Evolutionary conservation across 2,888 invertebrate species (phyloP).

Genomic region (Eretmocerus hayati): DNA sequence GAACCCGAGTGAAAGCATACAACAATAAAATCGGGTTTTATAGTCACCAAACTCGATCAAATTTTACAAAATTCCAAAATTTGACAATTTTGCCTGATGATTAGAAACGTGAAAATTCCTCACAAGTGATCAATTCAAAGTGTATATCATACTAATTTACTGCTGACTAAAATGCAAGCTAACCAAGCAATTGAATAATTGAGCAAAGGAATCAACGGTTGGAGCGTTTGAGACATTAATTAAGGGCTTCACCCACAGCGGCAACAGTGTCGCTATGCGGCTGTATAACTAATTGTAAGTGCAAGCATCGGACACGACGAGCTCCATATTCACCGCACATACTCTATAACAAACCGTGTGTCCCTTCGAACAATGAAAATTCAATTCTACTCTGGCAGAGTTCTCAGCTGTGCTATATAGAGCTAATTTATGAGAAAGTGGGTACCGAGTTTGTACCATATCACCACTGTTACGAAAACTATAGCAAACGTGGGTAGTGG

Average conservation of each 20-base stretch:
- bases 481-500: slow-evolving; percentile 5
- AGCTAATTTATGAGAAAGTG: slow-evolving; percentile 5
- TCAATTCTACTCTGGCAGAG: slow-evolving; percentile 7
- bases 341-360: too few relatives aligned
- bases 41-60: too few relatives aligned
- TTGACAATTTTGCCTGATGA: too few relatives aligned
- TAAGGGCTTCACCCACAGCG: too few relatives aligned
- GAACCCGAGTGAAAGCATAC: too few relatives aligned
- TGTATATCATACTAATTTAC: too few relatives aligned
- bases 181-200: slow-evolving; percentile 7
- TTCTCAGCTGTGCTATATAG: not conserved
- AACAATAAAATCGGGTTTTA: too few relatives aligned
- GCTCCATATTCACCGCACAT: too few relatives aligned
- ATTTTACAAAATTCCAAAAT: too few relatives aligned
- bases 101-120: too few relatives aligned
- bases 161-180: too few relatives aligned
- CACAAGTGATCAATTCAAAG: too few relatives aligned
- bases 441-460: not conserved
- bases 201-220: slow-evolving; percentile 1
- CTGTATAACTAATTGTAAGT: slow-evolving; percentile 6
- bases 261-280: not conserved
- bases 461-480: not conserved
- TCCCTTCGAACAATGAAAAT: slow-evolving; percentile 10
- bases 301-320: not conserved
- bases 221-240: slow-evolving; percentile 8